These are phyloP conservation scores for Halcyon malimbica DNA, from an alignment of 2,113 vertebrate species.

Conservation along the genomic window DNA sequence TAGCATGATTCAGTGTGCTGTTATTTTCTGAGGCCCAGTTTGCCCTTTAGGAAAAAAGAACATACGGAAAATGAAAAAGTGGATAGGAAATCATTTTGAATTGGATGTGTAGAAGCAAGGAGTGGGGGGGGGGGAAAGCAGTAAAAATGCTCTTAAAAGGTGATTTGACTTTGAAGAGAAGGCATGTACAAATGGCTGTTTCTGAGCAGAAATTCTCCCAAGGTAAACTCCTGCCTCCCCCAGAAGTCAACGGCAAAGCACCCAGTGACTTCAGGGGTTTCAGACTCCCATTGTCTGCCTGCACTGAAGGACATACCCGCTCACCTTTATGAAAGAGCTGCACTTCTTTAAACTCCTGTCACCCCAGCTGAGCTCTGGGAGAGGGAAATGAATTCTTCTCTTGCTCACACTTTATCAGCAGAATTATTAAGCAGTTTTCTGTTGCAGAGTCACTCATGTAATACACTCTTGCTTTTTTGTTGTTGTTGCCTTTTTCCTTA, in stretches of 20 bases:
- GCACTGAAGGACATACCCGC: neutral
- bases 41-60: neutral
- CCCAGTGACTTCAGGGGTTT: neutral
- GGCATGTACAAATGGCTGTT: neutral
- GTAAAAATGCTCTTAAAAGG: neutral
- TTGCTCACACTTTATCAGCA: conserved; percentile 30
- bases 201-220: neutral
- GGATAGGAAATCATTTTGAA: neutral
- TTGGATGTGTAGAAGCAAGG: neutral
- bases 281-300: neutral
- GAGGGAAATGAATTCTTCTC: conserved; percentile 41
- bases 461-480: neutral
- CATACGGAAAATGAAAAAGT: neutral
- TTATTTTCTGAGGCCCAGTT: neutral
- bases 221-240: neutral
- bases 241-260: neutral
- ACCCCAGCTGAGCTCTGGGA: conserved; percentile 34
- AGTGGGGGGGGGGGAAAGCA: neutral
- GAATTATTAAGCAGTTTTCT: conserved; percentile 60
- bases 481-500: too few species aligned
- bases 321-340: neutral
- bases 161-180: conserved; percentile 1
- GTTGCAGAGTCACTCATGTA: conserved; percentile 29
- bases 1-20: neutral
- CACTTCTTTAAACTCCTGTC: conserved; percentile 12